These are phyloP conservation scores for Drosophila melanosoma DNA, from an alignment of 2,888 invertebrate species.

Conservation along the genomic window DNA sequence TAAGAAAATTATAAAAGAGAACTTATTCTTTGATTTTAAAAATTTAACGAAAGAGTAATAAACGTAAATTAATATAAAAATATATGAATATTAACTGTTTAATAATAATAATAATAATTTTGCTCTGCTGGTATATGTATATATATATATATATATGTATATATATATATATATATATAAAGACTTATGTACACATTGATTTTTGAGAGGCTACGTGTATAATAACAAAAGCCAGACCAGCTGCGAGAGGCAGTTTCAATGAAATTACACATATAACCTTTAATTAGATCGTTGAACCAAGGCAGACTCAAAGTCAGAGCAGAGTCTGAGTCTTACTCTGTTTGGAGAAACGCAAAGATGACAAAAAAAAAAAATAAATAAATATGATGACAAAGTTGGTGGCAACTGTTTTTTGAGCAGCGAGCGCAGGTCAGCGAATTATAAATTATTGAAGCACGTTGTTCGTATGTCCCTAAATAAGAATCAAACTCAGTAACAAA, in stretches of 20 bases:
- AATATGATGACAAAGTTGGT: conserved; percentile 37
- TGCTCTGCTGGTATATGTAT: background rate
- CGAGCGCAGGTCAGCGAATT: conserved; percentile 66
- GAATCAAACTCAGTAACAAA: conserved; percentile 27
- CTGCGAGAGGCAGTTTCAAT: conserved; percentile 38
- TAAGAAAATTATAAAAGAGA: background rate
- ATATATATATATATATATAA: background rate
- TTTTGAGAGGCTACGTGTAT: background rate
- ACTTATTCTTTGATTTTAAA: too few species aligned
- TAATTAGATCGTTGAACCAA: conserved; percentile 83
- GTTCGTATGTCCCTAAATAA: conserved; percentile 55
- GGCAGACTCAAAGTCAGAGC: conserved; percentile 30
- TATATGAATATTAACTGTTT: background rate
- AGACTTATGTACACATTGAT: background rate
- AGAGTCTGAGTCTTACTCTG: conserved; percentile 17
- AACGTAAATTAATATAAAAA: background rate
- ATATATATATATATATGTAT: background rate
- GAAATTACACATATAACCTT: conserved; percentile 72
- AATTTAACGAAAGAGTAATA: background rate
- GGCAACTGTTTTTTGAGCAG: conserved; percentile 37
- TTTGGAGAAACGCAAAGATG: conserved; percentile 3
- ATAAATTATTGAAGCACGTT: conserved; percentile 66
- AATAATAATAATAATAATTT: background rate
- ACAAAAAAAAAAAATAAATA: conserved; percentile 5
- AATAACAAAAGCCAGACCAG: conserved; percentile 37